These are phyloP conservation scores for Amphipyra tragopoginis DNA, from an alignment of 2,888 invertebrate species.

Conservation along the genomic window DNA sequence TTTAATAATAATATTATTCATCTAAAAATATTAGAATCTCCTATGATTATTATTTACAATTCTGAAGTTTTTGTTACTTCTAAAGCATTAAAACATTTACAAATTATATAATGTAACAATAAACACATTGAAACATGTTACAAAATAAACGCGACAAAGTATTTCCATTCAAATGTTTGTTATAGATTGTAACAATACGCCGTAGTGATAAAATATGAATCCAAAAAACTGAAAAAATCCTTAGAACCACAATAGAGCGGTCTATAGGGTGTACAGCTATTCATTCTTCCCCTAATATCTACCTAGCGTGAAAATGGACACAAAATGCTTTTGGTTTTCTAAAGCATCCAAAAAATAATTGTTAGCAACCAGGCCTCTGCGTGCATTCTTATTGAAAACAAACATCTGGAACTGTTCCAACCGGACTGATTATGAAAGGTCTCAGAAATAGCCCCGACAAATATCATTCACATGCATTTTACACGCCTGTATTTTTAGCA, in stretches of 20 bases:
- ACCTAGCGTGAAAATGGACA: constrained; percentile 9
- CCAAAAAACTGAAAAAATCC: constrained; percentile 12
- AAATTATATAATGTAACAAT: too few relatives aligned
- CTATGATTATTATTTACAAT: too few relatives aligned
- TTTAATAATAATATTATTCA: too few relatives aligned
- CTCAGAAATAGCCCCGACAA: constrained; percentile 47
- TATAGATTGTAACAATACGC: constrained; percentile 3
- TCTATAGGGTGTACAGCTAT: neutral
- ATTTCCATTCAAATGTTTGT: neutral
- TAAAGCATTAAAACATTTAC: too few relatives aligned
- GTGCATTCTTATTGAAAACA: constrained; percentile 51
- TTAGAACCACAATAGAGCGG: neutral
- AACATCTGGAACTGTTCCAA: constrained; percentile 53
- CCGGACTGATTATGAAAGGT: constrained; percentile 52
- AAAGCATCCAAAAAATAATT: constrained; percentile 15
- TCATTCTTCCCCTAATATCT: neutral
- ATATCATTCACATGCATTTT: constrained; percentile 51
- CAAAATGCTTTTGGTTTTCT: constrained; percentile 12
- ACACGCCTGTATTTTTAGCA: constrained; percentile 41
- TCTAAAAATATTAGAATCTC: too few relatives aligned
- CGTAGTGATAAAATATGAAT: too few relatives aligned
- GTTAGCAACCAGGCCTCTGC: constrained; percentile 15
- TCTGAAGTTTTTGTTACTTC: neutral
- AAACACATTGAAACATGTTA: too few relatives aligned
- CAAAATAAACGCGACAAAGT: too few relatives aligned